Evolutionary conservation across 2,888 invertebrate genomes (phyloP).

Genomic region (Caenorhabditis japonica): DNA sequence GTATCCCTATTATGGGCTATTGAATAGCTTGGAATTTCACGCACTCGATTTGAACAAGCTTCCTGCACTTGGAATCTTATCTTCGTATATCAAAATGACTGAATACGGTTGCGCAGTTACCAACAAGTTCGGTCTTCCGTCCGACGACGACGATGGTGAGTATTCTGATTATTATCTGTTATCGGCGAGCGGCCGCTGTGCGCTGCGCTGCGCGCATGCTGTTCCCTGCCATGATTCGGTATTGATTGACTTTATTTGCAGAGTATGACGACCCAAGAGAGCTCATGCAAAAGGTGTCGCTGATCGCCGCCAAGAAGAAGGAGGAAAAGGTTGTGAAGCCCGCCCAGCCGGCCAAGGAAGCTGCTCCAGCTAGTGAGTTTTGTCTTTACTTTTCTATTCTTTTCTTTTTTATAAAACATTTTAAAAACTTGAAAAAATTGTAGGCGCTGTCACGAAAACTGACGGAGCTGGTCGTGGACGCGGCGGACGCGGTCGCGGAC

Average conservation of each 20-base stretch:
- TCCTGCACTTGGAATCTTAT: conserved; percentile 56
- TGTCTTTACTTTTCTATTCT: neutral
- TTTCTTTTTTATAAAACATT: neutral
- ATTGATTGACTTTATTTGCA: conserved; percentile 45
- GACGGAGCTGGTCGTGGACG: conserved; percentile 64
- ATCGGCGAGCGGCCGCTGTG: too few species aligned
- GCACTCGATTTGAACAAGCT: conserved; percentile 41
- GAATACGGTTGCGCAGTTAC: conserved; percentile 71
- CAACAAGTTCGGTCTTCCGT: conserved; percentile 72
- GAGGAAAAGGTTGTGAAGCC: conserved; percentile 61
- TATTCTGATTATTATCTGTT: conserved; percentile 34
- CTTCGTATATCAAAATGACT: conserved; percentile 45
- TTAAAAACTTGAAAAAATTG: too few species aligned
- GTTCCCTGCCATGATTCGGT: neutral
- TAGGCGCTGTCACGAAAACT: conserved; percentile 39
- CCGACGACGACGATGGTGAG: conserved; percentile 70
- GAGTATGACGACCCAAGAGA: conserved; percentile 70
- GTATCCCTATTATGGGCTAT: conserved; percentile 64
- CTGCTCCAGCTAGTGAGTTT: conserved; percentile 48
- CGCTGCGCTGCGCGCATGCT: too few species aligned
- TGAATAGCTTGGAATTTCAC: conserved; percentile 55
- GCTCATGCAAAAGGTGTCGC: conserved; percentile 60
- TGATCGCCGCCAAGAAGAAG: conserved; percentile 61
- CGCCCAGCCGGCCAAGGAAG: conserved; percentile 56
- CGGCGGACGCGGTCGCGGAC: conserved; percentile 68